Percentiles rank a stretch among this genome's conserved stretches.
Evolutionary conservation across 2,888 invertebrate species (phyloP).

Genomic region (Proisotoma minuta): DNA sequence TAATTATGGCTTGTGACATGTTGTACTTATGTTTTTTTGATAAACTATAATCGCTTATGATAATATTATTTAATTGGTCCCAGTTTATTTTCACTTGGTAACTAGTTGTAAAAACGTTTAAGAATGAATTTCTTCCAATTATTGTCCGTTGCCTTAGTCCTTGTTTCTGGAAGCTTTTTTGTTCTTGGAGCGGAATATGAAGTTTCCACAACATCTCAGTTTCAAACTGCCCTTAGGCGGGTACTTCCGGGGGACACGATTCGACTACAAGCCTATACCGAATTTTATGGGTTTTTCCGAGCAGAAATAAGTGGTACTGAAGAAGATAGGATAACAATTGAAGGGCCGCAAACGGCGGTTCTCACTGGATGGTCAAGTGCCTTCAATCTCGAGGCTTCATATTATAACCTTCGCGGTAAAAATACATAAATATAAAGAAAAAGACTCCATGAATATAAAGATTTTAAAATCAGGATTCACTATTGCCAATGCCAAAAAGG

Average conservation of each 20-base stretch:
- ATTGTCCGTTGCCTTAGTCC: too few relatives aligned
- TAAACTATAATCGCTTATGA: too few relatives aligned
- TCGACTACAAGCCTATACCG: constrained; percentile 17
- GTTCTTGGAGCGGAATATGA: too few relatives aligned
- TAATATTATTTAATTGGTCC: too few relatives aligned
- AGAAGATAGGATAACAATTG: constrained; percentile 26
- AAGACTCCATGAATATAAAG: neutral
- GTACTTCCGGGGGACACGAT: constrained; percentile 35
- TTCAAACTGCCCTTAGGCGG: constrained; percentile 23
- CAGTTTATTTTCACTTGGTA: too few relatives aligned
- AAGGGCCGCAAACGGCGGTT: constrained; percentile 23
- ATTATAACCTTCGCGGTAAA: constrained; percentile 26
- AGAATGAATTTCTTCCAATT: too few relatives aligned
- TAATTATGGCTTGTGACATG: too few relatives aligned
- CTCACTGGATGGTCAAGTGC: constrained; percentile 31
- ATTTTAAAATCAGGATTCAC: constrained; percentile 35
- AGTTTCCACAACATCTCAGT: constrained; percentile 22
- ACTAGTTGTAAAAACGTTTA: too few relatives aligned
- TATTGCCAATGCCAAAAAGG: constrained; percentile 29
- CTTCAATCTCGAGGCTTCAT: constrained; percentile 36
- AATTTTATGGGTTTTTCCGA: constrained; percentile 35
- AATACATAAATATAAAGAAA: too few relatives aligned
- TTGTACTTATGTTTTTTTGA: too few relatives aligned
- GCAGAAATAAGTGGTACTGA: constrained; percentile 25
- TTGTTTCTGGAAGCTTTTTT: too few relatives aligned